Evolutionary conservation across 2,888 invertebrate genomes (phyloP), one percentile per base, ranked within the genome.

Genomic region (Tipula lateralis): DNA sequence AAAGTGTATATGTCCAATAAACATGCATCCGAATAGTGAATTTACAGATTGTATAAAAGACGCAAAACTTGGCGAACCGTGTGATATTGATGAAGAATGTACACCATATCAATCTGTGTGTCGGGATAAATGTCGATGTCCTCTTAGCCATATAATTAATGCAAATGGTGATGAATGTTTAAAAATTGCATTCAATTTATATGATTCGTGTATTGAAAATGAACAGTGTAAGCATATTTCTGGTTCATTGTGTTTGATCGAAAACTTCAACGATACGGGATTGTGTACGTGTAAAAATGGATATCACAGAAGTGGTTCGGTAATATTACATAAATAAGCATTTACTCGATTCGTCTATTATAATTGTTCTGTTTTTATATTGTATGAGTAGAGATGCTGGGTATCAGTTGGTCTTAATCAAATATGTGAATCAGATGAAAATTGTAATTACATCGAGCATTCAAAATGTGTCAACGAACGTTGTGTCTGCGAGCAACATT

Each of bases 31-130:
- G 1, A 89, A 88, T 86, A 85, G 86, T 1, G 87, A 88, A 80
- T 87, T 87, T 19, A 88, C 87, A 2, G 87, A 87, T 9, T 90
- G 90, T 85, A 85, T 90, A 36, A 87, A 86, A 30, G 88, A 88
- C 85, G 86, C 87, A 13, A 44, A 85, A 84, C 85, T 90, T 36
- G 88, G 87, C 9, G 88, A 89, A 12, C 81, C 86, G 0, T 90
- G 90, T 85, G 84, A 85, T 12, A 86, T 85, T 16, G 88, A 90
- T 86, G 88, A 88, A 50, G 89, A 90, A 85, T 90, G 90, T 86
- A 86, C 89, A n/a, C 86, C 87, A 6, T 85, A 87, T 32, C 86
- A 89, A 86, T 88, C 90, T 32, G 86, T 87, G 83, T 90, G 90
- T 85, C 86, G 87, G 80, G 87, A 87, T 19, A 86, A 87, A n/a